Percentiles rank a stretch among this genome's conserved stretches.
These are phyloP conservation scores for Pituophis catenifer DNA, from an alignment of 2,113 vertebrate species.

Conservation along the genomic window DNA sequence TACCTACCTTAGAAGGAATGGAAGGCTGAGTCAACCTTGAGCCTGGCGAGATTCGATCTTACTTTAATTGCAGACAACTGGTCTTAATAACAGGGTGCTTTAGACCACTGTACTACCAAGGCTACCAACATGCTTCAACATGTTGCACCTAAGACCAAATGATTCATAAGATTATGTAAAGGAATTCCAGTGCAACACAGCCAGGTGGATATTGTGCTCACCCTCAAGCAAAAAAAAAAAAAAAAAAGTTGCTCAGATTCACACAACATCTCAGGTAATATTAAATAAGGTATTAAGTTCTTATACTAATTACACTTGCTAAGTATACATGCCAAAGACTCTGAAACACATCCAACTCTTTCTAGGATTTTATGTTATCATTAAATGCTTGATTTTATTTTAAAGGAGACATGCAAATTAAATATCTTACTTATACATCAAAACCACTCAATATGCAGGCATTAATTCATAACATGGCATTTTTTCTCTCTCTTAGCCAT, in stretches of 20 bases:
- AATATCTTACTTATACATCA: neutral
- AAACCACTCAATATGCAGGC: neutral
- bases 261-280: conserved; percentile 23
- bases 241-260: neutral
- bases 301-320: neutral
- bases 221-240: neutral
- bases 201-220: conserved; percentile 27
- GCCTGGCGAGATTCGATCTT: no score
- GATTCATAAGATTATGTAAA: conserved; percentile 35
- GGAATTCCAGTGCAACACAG: conserved; percentile 41
- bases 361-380: conserved; percentile 4
- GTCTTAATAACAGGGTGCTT: no score
- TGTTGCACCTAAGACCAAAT: neutral
- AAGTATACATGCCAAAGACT: neutral
- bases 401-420: neutral
- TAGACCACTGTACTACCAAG: no score
- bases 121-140: neutral
- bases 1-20: no score
- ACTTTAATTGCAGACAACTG: no score
- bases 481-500: neutral
- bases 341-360: conserved; percentile 6
- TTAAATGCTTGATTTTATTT: neutral
- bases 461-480: neutral
- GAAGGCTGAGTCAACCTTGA: no score
- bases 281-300: neutral